phyloP scores from a whole-genome alignment of 2,113 vertebrate genomes.

The Jacana jacana region DNA sequence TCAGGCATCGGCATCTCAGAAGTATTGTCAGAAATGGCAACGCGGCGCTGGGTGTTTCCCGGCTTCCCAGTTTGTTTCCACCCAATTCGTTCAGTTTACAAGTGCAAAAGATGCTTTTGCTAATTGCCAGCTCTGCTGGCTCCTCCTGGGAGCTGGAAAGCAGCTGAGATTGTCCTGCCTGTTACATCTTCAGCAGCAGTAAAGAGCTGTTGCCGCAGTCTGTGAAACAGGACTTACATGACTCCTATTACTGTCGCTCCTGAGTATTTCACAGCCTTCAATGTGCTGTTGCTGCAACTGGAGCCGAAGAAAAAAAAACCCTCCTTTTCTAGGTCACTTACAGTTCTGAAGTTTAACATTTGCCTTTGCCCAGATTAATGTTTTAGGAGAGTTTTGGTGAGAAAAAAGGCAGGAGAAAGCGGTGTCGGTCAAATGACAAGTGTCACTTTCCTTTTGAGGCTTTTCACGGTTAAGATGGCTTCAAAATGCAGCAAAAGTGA shows the following conservation, averaged over 20 bases:
- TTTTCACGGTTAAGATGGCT: neutral
- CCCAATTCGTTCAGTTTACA: neutral
- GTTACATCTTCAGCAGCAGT: neutral
- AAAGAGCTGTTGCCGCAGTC: neutral
- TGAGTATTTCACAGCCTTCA: neutral
- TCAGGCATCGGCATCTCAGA: neutral
- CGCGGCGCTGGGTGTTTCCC: neutral
- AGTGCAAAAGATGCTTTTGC: slow-evolving; percentile 3
- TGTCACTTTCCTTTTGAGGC: slow-evolving; percentile 18
- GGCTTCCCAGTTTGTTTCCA: neutral
- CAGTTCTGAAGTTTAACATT: neutral
- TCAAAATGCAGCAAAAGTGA: slow-evolving; percentile 18
- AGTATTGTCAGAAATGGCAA: neutral
- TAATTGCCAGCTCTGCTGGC: neutral
- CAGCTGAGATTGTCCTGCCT: neutral
- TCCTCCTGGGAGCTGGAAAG: neutral
- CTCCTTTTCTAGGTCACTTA: slow-evolving; percentile 50
- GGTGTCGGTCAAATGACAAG: neutral
- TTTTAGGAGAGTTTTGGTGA: neutral
- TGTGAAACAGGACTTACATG: neutral
- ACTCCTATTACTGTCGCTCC: neutral
- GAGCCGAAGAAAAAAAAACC: neutral
- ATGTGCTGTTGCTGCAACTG: neutral
- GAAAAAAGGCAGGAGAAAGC: neutral
- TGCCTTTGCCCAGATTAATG: neutral